Percentiles rank a stretch among this genome's conserved stretches.
phyloP scores from a whole-genome alignment of 2,888 invertebrate genomes.

The Caenorhabditis wallacei region DNA sequence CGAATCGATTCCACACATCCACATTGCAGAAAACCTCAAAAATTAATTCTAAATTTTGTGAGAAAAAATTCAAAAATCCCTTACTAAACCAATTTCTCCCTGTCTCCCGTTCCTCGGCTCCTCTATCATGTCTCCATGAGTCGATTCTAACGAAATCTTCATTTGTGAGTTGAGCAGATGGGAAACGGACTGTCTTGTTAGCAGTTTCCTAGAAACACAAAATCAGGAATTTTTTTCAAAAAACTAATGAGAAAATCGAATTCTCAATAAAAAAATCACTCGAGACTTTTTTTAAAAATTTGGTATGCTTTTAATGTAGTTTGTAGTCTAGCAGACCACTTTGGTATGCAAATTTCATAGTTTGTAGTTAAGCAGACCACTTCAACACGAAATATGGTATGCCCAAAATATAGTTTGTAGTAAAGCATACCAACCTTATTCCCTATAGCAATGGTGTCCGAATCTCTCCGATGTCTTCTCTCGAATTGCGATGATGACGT shows the following conservation, averaged over 20 bases:
- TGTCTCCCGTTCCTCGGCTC: constrained; percentile 38
- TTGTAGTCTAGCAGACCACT: neutral
- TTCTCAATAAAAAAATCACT: no score
- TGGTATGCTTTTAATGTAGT: no score
- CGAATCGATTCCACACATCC: constrained; percentile 45
- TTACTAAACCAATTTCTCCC: constrained; percentile 33
- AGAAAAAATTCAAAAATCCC: neutral
- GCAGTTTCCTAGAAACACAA: constrained; percentile 37
- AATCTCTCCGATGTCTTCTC: constrained; percentile 48
- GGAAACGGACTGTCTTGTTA: constrained; percentile 54
- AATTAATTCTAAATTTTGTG: neutral
- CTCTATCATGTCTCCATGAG: constrained; percentile 54
- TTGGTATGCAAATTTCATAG: no score
- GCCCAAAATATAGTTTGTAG: neutral
- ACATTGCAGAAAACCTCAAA: constrained; percentile 44
- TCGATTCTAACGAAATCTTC: constrained; percentile 59
- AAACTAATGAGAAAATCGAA: neutral
- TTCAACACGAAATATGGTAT: no score
- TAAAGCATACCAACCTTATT: constrained; percentile 24
- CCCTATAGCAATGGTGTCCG: constrained; percentile 50
- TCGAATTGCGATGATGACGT: constrained; percentile 45
- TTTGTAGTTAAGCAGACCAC: neutral
- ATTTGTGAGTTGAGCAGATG: constrained; percentile 52
- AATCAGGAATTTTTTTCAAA: neutral
- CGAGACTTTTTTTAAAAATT: no score